These are phyloP conservation scores for Hirudo medicinalis DNA, from an alignment of 1,140 invertebrate genomes.

Conservation along the genomic window DNA sequence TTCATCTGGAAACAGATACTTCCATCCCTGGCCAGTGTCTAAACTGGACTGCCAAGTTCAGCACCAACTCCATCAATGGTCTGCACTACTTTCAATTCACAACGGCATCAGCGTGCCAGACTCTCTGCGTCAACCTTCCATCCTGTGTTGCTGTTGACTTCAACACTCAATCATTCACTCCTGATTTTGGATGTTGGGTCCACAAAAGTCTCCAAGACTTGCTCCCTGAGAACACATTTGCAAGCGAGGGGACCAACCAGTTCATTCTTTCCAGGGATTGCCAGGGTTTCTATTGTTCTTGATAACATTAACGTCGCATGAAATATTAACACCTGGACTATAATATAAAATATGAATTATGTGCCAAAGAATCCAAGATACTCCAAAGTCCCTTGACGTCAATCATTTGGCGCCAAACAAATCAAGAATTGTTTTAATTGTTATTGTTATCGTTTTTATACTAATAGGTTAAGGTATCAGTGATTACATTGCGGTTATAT, in stretches of 20 bases:
- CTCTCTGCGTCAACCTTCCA: conserved; percentile 8
- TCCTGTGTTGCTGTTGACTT: conserved; percentile 15
- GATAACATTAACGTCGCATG: no score
- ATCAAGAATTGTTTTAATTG: no score
- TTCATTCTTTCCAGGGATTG: background rate
- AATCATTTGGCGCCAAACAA: no score
- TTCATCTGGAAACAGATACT: no score
- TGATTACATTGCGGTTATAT: no score
- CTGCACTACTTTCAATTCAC: conserved; percentile 11
- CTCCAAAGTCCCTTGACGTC: no score
- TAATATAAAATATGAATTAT: no score
- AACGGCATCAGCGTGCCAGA: background rate
- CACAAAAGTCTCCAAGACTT: background rate
- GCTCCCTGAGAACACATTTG: background rate
- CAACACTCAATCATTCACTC: background rate
- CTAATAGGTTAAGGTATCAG: no score
- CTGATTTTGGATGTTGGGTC: conserved; percentile 3
- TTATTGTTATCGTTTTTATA: no score
- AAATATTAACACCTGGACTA: no score
- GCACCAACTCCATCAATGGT: background rate
- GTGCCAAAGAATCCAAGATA: no score
- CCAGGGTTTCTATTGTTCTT: background rate
- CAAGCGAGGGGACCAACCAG: background rate
- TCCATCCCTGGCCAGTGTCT: background rate
- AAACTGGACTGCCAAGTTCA: background rate